Conservation (phyloP, 2,113 vertebrate species). For the Cebidichthys violaceus region DNA sequence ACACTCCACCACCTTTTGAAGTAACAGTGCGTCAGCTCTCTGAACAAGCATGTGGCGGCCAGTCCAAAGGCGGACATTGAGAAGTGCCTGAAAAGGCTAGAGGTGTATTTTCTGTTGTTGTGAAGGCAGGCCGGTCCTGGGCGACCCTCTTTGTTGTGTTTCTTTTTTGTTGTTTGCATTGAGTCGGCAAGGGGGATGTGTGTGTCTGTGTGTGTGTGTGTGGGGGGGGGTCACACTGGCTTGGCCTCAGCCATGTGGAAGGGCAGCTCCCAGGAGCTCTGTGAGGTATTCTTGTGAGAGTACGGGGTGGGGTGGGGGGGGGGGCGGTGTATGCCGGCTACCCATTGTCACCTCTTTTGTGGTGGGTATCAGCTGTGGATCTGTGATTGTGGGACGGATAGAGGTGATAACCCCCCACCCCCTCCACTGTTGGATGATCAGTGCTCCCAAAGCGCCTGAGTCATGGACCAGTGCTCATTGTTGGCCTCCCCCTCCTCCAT, state of each 20-base stretch:
- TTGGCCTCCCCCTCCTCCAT: conserved; percentile 44
- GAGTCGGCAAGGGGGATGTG: conserved; percentile 52
- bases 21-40: conserved; percentile 6
- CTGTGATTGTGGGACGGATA: conserved; percentile 67
- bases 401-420: conserved; percentile 50
- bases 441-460: conserved; percentile 57
- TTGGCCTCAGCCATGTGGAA: conserved; percentile 71
- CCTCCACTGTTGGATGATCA: conserved; percentile 47
- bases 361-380: conserved; percentile 79
- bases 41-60: conserved; percentile 11
- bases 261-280: conserved; percentile 70
- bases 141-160: conserved; percentile 47
- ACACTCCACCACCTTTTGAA: neutral
- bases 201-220: too few relatives aligned
- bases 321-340: conserved; percentile 48
- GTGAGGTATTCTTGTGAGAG: conserved; percentile 59
- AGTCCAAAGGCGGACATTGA: conserved; percentile 20
- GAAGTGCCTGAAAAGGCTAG: conserved; percentile 28
- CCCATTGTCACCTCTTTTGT: conserved; percentile 73
- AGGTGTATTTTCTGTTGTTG: conserved; percentile 33
- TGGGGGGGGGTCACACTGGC: conserved; percentile 36
- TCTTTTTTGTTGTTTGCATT: conserved; percentile 82
- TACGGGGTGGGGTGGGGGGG: conserved; percentile 8
- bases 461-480: conserved; percentile 59
- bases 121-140: conserved; percentile 22